A percentile compares a stretch with the other conserved stretches of the same genome.
phyloP scores from a whole-genome alignment of 2,888 invertebrate genomes.

The Chaitophorus viminalis region DNA sequence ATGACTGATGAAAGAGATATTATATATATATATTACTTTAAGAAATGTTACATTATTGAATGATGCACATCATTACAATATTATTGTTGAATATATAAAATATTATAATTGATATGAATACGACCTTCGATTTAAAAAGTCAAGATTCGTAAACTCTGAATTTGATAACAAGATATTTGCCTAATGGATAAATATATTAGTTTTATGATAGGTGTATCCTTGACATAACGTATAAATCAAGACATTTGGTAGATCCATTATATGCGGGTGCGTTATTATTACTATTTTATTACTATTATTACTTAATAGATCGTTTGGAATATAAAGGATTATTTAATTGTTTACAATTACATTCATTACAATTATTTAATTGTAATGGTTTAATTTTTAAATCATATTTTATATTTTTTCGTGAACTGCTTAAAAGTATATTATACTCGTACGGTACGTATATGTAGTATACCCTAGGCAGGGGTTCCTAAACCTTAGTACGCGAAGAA shows the following conservation, averaged over 20 bases:
- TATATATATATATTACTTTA: too few species aligned
- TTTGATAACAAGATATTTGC: not conserved
- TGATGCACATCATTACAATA: too few species aligned
- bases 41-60: too few species aligned
- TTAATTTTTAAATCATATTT: too few species aligned
- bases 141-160: not conserved
- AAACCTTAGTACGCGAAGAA: too few species aligned
- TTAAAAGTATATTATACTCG: too few species aligned
- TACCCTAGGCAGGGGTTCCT: too few species aligned
- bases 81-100: not conserved
- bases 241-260: not conserved
- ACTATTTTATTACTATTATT: not conserved
- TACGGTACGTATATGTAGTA: too few species aligned
- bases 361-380: not conserved
- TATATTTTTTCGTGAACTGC: too few species aligned
- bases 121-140: not conserved
- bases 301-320: not conserved
- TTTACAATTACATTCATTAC: too few species aligned
- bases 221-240: not conserved
- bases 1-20: too few species aligned
- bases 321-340: not conserved
- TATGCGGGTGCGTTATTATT: not conserved
- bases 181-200: not conserved
- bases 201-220: constrained; percentile 9
- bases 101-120: not conserved